Conservation (phyloP, 1,140 invertebrate genomes). For the Nephotettix cincticeps region DNA sequence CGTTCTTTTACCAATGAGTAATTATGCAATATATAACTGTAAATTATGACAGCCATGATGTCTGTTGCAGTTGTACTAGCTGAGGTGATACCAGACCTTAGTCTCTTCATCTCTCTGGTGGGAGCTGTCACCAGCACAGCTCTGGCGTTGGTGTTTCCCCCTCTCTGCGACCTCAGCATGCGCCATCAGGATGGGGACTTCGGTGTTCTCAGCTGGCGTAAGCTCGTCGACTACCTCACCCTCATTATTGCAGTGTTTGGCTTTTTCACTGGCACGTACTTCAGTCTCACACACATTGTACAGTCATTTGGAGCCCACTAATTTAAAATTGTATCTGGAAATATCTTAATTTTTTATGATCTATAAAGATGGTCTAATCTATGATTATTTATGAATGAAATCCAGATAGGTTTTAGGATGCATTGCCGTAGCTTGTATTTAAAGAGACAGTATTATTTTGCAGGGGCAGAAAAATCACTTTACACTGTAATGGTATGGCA, state of each 20-base stretch:
- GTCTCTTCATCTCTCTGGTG: constrained; percentile 86
- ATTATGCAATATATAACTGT: too few species aligned
- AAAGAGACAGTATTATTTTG: too few species aligned
- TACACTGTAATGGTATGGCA: too few species aligned
- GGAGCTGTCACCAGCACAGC: constrained; percentile 86
- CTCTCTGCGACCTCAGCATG: constrained; percentile 75
- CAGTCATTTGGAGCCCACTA: not conserved
- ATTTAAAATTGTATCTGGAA: too few species aligned
- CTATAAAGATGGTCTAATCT: too few species aligned
- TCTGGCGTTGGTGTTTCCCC: constrained; percentile 84
- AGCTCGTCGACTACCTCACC: constrained; percentile 25
- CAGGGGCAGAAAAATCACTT: too few species aligned
- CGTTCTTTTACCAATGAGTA: too few species aligned
- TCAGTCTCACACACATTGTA: constrained; percentile 52
- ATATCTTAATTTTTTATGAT: too few species aligned
- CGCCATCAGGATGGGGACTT: constrained; percentile 40
- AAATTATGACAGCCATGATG: too few species aligned
- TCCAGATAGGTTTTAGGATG: too few species aligned
- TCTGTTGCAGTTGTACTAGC: constrained; percentile 69
- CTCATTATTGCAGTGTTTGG: constrained; percentile 70
- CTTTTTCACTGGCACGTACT: constrained; percentile 78
- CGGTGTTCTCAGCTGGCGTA: constrained; percentile 13
- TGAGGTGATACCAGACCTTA: constrained; percentile 76
- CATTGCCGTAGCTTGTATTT: too few species aligned
- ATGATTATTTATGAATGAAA: too few species aligned